A percentile compares a stretch with the other conserved stretches of the same genome.
Evolutionary conservation across 2,113 vertebrate genomes (phyloP).

Genomic region (Burhinus oedicnemus): DNA sequence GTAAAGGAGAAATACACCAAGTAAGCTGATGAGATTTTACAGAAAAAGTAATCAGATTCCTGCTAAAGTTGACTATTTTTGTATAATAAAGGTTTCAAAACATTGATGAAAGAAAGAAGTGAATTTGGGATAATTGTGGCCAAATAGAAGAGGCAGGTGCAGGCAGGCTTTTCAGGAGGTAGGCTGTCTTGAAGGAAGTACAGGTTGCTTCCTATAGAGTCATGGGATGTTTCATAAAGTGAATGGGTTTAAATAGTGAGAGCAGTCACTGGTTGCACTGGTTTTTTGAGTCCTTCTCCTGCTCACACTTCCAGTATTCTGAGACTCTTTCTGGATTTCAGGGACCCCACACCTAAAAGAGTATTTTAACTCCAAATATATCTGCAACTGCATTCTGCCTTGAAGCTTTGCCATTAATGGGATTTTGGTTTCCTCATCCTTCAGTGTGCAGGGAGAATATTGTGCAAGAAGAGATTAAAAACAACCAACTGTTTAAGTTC

Average conservation of each 20-base stretch:
- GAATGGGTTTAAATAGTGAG: background rate
- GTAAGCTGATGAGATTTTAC: background rate
- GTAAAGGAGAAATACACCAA: background rate
- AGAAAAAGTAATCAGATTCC: background rate
- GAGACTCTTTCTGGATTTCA: background rate
- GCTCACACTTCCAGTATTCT: background rate
- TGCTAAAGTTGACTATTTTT: background rate
- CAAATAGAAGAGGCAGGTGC: background rate
- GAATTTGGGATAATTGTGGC: background rate
- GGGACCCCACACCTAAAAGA: background rate
- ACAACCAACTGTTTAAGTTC: background rate
- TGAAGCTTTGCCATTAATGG: background rate
- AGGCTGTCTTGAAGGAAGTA: background rate
- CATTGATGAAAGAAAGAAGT: background rate
- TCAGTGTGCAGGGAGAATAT: background rate
- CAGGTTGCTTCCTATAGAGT: background rate
- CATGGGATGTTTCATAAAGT: background rate
- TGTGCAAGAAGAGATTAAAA: background rate
- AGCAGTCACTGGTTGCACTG: background rate
- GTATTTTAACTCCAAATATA: background rate
- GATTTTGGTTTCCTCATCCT: background rate
- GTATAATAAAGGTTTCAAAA: background rate
- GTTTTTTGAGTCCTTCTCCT: background rate
- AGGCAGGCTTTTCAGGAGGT: background rate
- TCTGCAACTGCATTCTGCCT: background rate